Conservation (phyloP, 2,888 invertebrate genomes). For the Pantelozetes paolii region DNA sequence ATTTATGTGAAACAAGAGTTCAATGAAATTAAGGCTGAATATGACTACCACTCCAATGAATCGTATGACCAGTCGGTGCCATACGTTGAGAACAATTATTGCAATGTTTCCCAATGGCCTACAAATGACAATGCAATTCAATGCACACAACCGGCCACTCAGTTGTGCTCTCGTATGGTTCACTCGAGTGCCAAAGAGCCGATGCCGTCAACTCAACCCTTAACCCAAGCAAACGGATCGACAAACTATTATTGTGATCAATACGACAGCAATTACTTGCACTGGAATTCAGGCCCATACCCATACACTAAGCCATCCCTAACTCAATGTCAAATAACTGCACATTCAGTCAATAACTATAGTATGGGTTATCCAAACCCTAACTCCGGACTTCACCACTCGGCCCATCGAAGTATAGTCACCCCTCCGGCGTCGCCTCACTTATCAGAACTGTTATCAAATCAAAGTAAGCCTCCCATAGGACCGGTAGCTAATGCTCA, state of each 20-base stretch:
- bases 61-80: slow-evolving; percentile 24
- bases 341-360: slow-evolving; percentile 24
- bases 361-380: slow-evolving; percentile 22
- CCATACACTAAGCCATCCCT: neutral
- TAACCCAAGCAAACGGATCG: slow-evolving; percentile 4
- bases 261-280: slow-evolving; percentile 23
- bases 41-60: slow-evolving; percentile 3
- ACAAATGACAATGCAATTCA: neutral
- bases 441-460: slow-evolving; percentile 19
- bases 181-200: slow-evolving; percentile 28
- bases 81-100: slow-evolving; percentile 18
- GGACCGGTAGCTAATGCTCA: neutral
- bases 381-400: neutral
- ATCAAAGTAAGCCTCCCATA: slow-evolving; percentile 11
- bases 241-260: slow-evolving; percentile 31
- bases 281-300: slow-evolving; percentile 15
- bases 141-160: neutral
- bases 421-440: slow-evolving; percentile 27
- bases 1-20: slow-evolving; percentile 17
- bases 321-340: neutral
- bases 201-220: neutral
- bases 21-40: slow-evolving; percentile 2
- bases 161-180: slow-evolving; percentile 17
- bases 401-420: slow-evolving; percentile 7
- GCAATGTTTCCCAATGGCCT: slow-evolving; percentile 8